Conservation (phyloP, 2,797 vertebrate genomes). For the Merluccius polli region DNA sequence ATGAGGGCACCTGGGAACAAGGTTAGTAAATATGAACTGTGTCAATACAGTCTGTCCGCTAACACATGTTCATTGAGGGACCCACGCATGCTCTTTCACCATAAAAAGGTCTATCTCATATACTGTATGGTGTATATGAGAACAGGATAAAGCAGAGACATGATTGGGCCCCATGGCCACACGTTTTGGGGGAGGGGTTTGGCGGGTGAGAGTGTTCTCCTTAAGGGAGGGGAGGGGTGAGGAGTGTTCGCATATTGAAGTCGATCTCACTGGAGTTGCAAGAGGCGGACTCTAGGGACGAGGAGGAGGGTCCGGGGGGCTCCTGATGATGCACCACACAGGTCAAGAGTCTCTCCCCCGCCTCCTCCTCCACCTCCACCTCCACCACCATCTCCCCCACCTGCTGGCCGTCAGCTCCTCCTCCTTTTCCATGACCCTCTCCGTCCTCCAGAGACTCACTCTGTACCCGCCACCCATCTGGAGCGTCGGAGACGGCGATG, state of each 20-base stretch:
- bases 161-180: not conserved
- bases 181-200: not conserved
- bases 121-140: not conserved
- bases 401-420: slow-evolving; percentile 24
- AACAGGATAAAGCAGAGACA: not conserved
- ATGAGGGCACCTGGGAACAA: not conserved
- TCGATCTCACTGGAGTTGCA: slow-evolving; percentile 68
- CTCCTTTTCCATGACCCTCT: slow-evolving; percentile 1
- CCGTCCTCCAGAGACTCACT: not conserved
- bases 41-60: not conserved
- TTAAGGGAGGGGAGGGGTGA: slow-evolving; percentile 11
- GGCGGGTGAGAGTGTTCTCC: slow-evolving; percentile 21
- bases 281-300: slow-evolving; percentile 66
- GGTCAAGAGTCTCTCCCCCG: slow-evolving; percentile 47
- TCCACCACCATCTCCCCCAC: slow-evolving; percentile 22
- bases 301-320: slow-evolving; percentile 53
- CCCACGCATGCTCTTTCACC: not conserved
- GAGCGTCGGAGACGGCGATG: not conserved
- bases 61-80: not conserved
- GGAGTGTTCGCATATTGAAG: slow-evolving; percentile 51
- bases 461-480: not conserved
- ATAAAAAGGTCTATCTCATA: not conserved
- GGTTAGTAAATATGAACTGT: not conserved
- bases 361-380: slow-evolving; percentile 22
- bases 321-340: slow-evolving; percentile 57